phyloP scores from a whole-genome alignment of 2,888 invertebrate genomes.

The Orthosia incerta region DNA sequence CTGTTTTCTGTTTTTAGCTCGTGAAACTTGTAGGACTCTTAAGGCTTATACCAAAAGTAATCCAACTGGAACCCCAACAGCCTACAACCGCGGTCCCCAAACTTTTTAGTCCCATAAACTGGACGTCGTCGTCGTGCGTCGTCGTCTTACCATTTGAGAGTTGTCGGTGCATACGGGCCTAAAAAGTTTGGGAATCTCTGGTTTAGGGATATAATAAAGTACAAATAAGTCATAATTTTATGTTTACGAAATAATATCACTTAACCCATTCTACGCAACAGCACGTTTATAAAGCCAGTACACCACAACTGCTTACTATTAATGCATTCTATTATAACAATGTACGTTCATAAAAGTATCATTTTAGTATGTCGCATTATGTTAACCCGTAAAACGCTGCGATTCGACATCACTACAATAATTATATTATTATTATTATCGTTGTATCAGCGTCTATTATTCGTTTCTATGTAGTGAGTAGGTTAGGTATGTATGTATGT shows the following conservation, averaged over 20 bases:
- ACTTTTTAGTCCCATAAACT: background rate
- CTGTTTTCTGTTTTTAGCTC: too few relatives aligned
- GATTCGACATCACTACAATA: slow-evolving; percentile 55
- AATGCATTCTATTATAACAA: slow-evolving; percentile 41
- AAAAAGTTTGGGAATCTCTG: background rate
- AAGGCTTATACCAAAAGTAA: background rate
- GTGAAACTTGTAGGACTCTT: too few relatives aligned
- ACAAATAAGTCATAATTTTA: background rate
- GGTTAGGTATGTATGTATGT: slow-evolving; percentile 57
- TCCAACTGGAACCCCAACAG: background rate
- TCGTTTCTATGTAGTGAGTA: slow-evolving; percentile 35
- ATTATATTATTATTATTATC: slow-evolving; percentile 48
- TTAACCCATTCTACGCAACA: slow-evolving; percentile 23
- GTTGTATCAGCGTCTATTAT: slow-evolving; percentile 49
- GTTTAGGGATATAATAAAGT: background rate
- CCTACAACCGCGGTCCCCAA: background rate
- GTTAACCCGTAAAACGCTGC: slow-evolving; percentile 55
- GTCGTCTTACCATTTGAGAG: background rate
- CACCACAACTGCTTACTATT: slow-evolving; percentile 27
- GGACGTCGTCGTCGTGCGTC: too few relatives aligned
- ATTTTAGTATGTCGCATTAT: slow-evolving; percentile 53
- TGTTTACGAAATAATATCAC: slow-evolving; percentile 1
- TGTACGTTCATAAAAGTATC: slow-evolving; percentile 52
- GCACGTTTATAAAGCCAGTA: slow-evolving; percentile 14
- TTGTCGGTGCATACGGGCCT: background rate